Percentiles rank a stretch among this genome's conserved stretches.
phyloP scores from a whole-genome alignment of 2,888 invertebrate species.

The Drosophila tanythrix region DNA sequence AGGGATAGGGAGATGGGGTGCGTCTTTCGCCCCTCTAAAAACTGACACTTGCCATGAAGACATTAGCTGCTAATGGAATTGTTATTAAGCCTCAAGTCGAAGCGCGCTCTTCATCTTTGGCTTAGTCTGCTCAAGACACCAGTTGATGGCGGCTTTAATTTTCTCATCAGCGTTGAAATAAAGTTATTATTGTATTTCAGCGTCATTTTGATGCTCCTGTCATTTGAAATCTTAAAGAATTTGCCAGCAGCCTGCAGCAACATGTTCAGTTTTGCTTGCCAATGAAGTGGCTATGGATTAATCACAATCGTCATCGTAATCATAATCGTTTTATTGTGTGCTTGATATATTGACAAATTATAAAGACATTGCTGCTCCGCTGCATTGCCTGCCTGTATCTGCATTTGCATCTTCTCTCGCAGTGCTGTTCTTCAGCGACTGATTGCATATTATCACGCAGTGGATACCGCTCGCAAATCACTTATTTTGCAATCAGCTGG shows the following conservation, averaged over 20 bases:
- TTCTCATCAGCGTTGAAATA: conserved; percentile 73
- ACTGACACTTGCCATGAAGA: conserved; percentile 85
- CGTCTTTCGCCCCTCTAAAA: conserved; percentile 59
- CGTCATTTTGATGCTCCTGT: conserved; percentile 38
- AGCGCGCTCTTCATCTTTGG: conserved; percentile 39
- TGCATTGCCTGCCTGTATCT: conserved; percentile 6
- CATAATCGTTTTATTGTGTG: conserved; percentile 67
- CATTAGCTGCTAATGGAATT: conserved; percentile 85
- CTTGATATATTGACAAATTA: conserved; percentile 79
- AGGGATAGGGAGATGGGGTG: neutral
- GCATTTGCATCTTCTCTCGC: conserved; percentile 2
- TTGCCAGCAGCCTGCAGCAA: conserved; percentile 12
- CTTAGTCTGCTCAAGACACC: conserved; percentile 33
- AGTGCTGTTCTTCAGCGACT: conserved; percentile 23
- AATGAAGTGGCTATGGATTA: conserved; percentile 19
- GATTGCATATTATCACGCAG: conserved; percentile 78
- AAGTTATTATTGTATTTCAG: conserved; percentile 74
- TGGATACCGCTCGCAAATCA: conserved; percentile 58
- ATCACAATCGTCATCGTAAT: conserved; percentile 20
- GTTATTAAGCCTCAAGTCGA: conserved; percentile 82
- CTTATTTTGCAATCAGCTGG: conserved; percentile 76
- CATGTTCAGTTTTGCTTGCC: conserved; percentile 38
- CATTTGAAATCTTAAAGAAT: conserved; percentile 43
- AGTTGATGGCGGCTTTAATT: conserved; percentile 68
- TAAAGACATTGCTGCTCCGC: conserved; percentile 49